Base-by-base conservation (phyloP, 2,797 vertebrate species). In the Miichthys miiuy region DNA sequence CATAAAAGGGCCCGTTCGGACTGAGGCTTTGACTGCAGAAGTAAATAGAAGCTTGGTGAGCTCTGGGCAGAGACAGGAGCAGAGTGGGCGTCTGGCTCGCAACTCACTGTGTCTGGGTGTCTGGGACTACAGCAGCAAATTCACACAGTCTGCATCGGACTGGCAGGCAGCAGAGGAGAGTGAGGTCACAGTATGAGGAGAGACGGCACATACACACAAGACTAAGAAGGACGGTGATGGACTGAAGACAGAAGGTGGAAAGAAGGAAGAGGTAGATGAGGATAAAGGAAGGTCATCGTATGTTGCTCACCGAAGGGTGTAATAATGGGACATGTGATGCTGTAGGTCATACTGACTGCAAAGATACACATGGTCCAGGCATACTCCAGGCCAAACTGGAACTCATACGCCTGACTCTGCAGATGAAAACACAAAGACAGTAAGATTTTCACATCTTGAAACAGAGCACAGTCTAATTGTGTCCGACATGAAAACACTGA, bases 321-420 rank as follows among this genome's bases (percentile, higher is more conserved):
- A 1, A 99, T 98, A 89, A 99, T 94, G 54, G 98, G 98, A 85
- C 98, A 99, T 5, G 97, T 99, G 92, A 99, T 98, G 92, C 98
- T 99, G 91, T 99, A 99, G 9, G 97, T 97, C 95, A 99, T 95
- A 56, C 96, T 97, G n/a, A 99, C 97, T 0, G 96, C 95, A 92
- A 99, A 97, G 90, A 99, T 97, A 34, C 97, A 99, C 94, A 96
- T 95, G 74, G 97, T 99, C 98, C 98, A 99, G 6, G 98, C 98
- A 0, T 99, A 99, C 81, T 99, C 97, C 66, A 98, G 93, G 70
- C 98, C 98, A 44, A 97, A 99, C 93, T 99, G 97, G 94, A 99
- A 99, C 89, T 98, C 97, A 38, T 96, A 96, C 62, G 97, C 97
- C 87, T 98, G 98, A 91, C 92, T 97, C 98, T 99, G 91, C 84